Evolutionary conservation across 2,113 vertebrate species (phyloP).

Genomic region (Gopherus flavomarginatus): DNA sequence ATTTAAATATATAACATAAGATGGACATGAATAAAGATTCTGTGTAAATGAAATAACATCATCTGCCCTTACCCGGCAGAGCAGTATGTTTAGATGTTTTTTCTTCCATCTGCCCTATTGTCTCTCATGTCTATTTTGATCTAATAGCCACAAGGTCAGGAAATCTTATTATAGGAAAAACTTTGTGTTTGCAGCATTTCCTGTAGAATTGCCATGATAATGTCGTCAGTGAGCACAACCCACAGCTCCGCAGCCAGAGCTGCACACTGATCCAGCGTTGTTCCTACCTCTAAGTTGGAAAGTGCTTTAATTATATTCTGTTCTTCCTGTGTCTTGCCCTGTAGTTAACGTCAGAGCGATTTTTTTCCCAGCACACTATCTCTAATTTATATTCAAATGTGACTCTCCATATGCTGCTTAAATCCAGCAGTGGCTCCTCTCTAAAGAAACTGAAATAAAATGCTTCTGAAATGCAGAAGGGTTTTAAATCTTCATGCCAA

Average conservation of each 20-base stretch:
- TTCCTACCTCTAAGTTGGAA: neutral
- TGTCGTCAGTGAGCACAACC: fast-evolving
- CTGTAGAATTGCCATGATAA: fast-evolving
- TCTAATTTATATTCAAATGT: neutral
- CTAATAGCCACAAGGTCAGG: neutral
- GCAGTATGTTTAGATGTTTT: neutral
- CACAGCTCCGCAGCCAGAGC: neutral
- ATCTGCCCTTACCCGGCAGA: neutral
- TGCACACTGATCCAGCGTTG: fast-evolving
- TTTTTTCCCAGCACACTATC: neutral
- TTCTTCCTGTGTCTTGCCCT: neutral
- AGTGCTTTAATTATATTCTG: neutral
- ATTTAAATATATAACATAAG: neutral
- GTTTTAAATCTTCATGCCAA: constrained; percentile 7
- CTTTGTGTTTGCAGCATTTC: fast-evolving
- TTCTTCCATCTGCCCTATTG: neutral
- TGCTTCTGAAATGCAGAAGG: neutral
- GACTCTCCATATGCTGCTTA: neutral
- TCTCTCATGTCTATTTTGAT: fast-evolving
- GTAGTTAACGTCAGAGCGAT: neutral
- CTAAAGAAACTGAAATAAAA: neutral
- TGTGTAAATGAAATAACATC: fast-evolving
- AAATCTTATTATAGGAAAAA: neutral
- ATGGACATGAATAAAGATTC: fast-evolving
- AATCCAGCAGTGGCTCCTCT: neutral